phyloP scores from a whole-genome alignment of 2,797 vertebrate genomes.

The Epinephelus awoara region DNA sequence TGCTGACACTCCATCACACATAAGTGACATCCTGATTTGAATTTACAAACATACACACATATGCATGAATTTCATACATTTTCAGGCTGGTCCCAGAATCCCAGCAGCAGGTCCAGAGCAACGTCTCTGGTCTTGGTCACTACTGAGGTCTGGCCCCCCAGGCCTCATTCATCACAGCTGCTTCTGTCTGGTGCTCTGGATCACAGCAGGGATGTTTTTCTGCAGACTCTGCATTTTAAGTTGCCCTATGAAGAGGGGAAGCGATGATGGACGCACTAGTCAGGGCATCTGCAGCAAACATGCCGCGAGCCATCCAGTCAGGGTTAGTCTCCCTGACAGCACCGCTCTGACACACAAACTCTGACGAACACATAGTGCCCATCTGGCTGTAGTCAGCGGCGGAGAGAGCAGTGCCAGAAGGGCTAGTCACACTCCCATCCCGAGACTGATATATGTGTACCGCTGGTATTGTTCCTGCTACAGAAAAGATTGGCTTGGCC shows the following conservation, averaged over 20 bases:
- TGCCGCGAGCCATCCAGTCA: constrained; percentile 48
- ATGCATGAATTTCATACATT: constrained; percentile 21
- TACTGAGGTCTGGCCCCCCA: constrained; percentile 63
- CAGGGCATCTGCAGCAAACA: constrained; percentile 68
- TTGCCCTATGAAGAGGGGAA: constrained; percentile 46
- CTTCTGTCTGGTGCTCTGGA: constrained; percentile 65
- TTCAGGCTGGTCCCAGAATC: constrained; percentile 49
- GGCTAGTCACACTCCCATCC: constrained; percentile 51
- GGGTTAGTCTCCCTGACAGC: constrained; percentile 58
- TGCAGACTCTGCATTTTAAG: constrained; percentile 77
- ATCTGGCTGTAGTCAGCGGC: constrained; percentile 66
- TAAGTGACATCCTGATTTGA: constrained; percentile 47
- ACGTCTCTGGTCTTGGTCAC: constrained; percentile 71
- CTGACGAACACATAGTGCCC: constrained; percentile 53
- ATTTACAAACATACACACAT: constrained; percentile 18
- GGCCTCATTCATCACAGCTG: constrained; percentile 81
- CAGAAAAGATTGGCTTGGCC: constrained; percentile 51
- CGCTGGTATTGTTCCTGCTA: constrained; percentile 52
- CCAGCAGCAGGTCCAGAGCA: constrained; percentile 62
- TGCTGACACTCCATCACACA: constrained; percentile 45
- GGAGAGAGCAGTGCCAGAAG: constrained; percentile 61
- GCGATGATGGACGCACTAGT: constrained; percentile 73
- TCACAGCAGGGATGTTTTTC: constrained; percentile 62
- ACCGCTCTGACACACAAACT: constrained; percentile 50
- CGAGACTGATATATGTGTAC: constrained; percentile 55